Percentiles rank a stretch among this genome's conserved stretches.
Evolutionary conservation across 2,888 invertebrate genomes (phyloP).

Genomic region (Pheosia gnoma): DNA sequence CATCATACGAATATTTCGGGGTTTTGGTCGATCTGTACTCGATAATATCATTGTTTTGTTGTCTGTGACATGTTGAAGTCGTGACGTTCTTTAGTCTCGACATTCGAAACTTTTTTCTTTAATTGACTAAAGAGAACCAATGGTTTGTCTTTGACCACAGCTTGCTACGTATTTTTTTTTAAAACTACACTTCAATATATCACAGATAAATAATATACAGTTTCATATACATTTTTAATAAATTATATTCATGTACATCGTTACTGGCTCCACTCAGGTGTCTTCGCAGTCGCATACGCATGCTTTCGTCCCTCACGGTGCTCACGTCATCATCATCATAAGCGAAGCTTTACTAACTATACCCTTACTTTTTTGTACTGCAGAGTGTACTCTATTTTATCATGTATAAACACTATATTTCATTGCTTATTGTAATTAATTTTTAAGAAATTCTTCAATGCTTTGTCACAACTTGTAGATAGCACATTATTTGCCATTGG

Average conservation of each 20-base stretch:
- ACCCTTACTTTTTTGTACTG: slow-evolving; percentile 5
- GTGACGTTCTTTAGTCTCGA: not conserved
- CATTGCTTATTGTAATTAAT: slow-evolving; percentile 6
- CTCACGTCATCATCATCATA: slow-evolving; percentile 33
- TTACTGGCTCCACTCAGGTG: not conserved
- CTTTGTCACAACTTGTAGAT: slow-evolving; percentile 2
- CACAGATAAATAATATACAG: not conserved
- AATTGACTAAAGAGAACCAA: too few species aligned
- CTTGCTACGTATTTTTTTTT: not conserved
- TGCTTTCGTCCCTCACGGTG: slow-evolving; percentile 36
- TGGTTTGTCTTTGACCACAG: too few species aligned
- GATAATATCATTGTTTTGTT: slow-evolving; percentile 1
- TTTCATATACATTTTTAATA: not conserved
- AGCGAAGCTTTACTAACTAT: slow-evolving; percentile 37
- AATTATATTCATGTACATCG: not conserved
- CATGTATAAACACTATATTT: not conserved
- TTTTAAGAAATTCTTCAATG: slow-evolving; percentile 1
- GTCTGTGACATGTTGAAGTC: slow-evolving; percentile 1
- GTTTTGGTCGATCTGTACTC: not conserved
- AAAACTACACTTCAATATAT: not conserved
- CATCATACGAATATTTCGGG: not conserved
- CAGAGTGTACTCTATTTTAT: not conserved
- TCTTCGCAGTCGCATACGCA: slow-evolving; percentile 35
- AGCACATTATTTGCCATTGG: not conserved
- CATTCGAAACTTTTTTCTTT: too few species aligned